These are phyloP conservation scores for Olivierus martensii DNA, from an alignment of 1,140 invertebrate genomes.

Conservation along the genomic window DNA sequence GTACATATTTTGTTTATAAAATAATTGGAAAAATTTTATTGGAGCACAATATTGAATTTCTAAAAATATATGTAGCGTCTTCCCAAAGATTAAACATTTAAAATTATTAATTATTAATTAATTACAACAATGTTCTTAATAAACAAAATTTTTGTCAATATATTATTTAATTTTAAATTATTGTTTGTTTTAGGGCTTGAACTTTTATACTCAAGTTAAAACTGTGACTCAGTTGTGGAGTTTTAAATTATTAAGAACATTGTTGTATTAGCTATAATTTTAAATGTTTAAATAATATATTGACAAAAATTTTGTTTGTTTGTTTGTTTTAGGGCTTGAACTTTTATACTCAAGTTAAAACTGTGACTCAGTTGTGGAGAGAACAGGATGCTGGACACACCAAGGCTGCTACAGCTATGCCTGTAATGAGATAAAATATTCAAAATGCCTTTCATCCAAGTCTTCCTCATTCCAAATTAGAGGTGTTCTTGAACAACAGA, in stretches of 20 bases:
- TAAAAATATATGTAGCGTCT: too few species aligned
- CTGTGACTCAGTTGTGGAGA: slow-evolving; percentile 92
- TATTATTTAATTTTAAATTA: too few species aligned
- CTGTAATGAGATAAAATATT: slow-evolving; percentile 38
- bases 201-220: slow-evolving; percentile 97
- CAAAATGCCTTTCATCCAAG: too few species aligned
- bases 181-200: slow-evolving; percentile 57
- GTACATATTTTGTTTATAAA: too few species aligned
- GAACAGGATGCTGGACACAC: slow-evolving; percentile 64
- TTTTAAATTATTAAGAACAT: not conserved
- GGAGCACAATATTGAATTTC: too few species aligned
- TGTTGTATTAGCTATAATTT: not conserved
- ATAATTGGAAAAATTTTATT: too few species aligned
- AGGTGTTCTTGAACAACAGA: too few species aligned
- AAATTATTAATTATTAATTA: too few species aligned
- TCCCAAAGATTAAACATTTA: too few species aligned
- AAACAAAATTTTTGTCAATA: too few species aligned
- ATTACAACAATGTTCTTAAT: too few species aligned
- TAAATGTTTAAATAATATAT: not conserved
- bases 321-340: slow-evolving; percentile 64
- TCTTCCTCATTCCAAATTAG: too few species aligned
- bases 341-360: slow-evolving; percentile 97
- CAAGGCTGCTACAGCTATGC: slow-evolving; percentile 68
- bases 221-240: slow-evolving; percentile 96
- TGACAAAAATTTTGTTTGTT: slow-evolving; percentile 5